These are phyloP conservation scores for Pseudobourletiella spinata DNA, from an alignment of 1,140 invertebrate species.

Conservation along the genomic window DNA sequence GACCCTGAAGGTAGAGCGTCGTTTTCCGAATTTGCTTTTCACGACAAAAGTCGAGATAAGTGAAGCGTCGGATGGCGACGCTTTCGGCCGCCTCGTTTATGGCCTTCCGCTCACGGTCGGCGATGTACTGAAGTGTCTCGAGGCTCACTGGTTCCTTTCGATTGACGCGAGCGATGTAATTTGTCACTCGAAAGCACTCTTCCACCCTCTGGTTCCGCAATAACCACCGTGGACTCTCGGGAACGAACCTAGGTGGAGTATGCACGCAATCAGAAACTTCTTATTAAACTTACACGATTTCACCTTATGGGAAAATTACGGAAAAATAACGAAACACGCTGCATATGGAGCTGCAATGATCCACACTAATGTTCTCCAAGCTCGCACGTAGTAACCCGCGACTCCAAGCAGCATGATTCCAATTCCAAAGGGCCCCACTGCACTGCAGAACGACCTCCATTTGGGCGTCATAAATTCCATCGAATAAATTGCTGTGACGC, in stretches of 20 bases:
- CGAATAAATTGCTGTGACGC: slow-evolving; percentile 24
- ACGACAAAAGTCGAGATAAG: neutral
- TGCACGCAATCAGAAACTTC: neutral
- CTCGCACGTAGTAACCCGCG: slow-evolving; percentile 24
- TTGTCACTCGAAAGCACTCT: slow-evolving; percentile 5
- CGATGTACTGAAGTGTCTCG: neutral
- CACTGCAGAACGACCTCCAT: slow-evolving; percentile 23
- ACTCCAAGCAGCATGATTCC: slow-evolving; percentile 28
- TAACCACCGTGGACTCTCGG: slow-evolving; percentile 25
- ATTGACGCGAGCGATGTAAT: neutral
- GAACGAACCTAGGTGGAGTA: slow-evolving; percentile 10
- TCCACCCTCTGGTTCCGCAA: slow-evolving; percentile 13
- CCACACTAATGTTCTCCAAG: slow-evolving; percentile 26
- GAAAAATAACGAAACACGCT: slow-evolving; percentile 16
- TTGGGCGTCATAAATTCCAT: slow-evolving; percentile 34
- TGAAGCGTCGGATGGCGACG: neutral
- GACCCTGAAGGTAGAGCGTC: neutral
- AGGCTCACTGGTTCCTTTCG: slow-evolving; percentile 7
- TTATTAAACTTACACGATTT: neutral
- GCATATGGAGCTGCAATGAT: slow-evolving; percentile 17
- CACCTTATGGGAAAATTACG: slow-evolving; percentile 12
- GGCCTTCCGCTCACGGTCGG: neutral
- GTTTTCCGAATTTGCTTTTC: neutral
- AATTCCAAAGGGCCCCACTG: slow-evolving; percentile 29
- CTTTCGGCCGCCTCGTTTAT: neutral